Conservation (phyloP, 1,140 invertebrate genomes). For the Vanessa tameamea region DNA sequence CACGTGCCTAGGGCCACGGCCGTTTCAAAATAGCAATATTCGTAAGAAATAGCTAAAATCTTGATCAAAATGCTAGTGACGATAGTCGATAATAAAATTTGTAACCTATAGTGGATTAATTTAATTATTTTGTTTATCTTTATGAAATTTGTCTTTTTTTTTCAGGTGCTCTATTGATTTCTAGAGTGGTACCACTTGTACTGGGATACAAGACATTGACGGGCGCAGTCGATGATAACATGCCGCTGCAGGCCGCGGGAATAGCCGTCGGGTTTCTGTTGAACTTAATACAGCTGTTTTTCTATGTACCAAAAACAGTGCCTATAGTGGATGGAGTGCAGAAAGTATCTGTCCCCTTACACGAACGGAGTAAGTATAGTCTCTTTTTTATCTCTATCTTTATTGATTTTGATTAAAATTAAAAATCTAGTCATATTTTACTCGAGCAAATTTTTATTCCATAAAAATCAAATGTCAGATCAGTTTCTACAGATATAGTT, state of each 20-base stretch:
- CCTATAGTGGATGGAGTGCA: constrained; percentile 15
- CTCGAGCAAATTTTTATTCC: too few relatives aligned
- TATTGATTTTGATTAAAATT: neutral
- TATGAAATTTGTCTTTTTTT: neutral
- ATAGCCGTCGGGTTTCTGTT: constrained; percentile 19
- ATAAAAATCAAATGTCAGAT: too few relatives aligned
- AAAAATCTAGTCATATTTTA: neutral
- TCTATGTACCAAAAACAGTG: constrained; percentile 18
- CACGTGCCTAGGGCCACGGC: too few relatives aligned
- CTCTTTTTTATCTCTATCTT: neutral
- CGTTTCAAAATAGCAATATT: too few relatives aligned
- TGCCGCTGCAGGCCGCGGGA: constrained; percentile 15
- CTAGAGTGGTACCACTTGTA: constrained; percentile 31
- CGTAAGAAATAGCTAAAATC: too few relatives aligned
- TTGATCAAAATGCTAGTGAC: too few relatives aligned
- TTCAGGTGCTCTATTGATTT: constrained; percentile 36
- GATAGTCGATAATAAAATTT: too few relatives aligned
- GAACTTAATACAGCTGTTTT: constrained; percentile 33
- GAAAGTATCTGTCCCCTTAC: constrained; percentile 9
- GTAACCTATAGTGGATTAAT: neutral
- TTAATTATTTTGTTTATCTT: neutral
- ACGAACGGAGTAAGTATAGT: constrained; percentile 38
- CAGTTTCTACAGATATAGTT: too few relatives aligned
- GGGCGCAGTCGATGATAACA: constrained; percentile 10
- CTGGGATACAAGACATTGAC: constrained; percentile 32